A percentile compares a stretch with the other conserved stretches of the same genome.
Conservation (phyloP, 2,113 vertebrate genomes). For the Xenus cinereus region DNA sequence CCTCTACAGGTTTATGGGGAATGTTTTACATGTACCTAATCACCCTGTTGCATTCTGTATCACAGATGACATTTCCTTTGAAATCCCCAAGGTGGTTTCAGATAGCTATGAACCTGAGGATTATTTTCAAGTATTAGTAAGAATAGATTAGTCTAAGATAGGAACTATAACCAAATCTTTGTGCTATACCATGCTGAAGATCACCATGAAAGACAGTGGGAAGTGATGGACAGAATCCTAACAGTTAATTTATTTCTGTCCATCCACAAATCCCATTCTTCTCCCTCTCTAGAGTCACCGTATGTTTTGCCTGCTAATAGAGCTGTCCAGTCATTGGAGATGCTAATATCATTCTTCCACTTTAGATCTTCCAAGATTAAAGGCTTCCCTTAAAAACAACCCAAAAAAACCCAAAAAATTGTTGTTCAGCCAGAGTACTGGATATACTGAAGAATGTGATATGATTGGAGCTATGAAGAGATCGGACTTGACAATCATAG, state of each 20-base stretch:
- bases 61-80: neutral
- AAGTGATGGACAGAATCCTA: neutral
- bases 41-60: neutral
- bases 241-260: neutral
- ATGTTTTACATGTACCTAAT: neutral
- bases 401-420: too few species aligned
- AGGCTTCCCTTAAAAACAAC: neutral
- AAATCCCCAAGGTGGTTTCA: neutral
- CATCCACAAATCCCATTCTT: neutral
- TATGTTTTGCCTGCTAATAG: neutral
- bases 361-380: neutral
- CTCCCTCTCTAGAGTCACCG: neutral
- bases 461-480: neutral
- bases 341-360: neutral
- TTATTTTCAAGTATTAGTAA: neutral
- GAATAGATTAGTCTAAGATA: neutral
- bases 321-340: neutral
- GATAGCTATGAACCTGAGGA: neutral
- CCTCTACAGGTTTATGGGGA: neutral
- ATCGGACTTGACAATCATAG: neutral
- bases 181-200: neutral
- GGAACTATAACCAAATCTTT: neutral
- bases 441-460: neutral
- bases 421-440: neutral
- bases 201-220: neutral